Conservation (phyloP, 2,113 vertebrate species). For the Clinocottus analis region DNA sequence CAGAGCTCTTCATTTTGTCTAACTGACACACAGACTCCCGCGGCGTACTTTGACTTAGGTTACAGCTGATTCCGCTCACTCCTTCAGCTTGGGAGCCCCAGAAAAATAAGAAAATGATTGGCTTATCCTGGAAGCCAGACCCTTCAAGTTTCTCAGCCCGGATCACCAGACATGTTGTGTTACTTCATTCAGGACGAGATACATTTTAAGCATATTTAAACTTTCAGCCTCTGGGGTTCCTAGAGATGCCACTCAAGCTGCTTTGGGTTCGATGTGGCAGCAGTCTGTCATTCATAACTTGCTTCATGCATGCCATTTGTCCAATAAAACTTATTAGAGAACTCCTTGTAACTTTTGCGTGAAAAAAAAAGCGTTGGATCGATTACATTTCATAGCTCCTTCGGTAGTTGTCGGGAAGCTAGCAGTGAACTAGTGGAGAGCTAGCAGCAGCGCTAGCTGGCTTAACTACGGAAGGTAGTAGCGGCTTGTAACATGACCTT, state of each 20-base stretch:
- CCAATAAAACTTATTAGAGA: not conserved
- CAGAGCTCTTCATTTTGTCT: constrained; percentile 46
- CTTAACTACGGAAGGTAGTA: too few relatives aligned
- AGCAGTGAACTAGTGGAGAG: too few relatives aligned
- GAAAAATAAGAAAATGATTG: constrained; percentile 19
- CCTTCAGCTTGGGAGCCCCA: not conserved
- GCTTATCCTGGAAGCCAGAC: constrained; percentile 12
- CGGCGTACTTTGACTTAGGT: constrained; percentile 10
- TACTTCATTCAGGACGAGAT: constrained; percentile 2
- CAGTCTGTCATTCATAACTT: not conserved
- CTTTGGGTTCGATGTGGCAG: not conserved
- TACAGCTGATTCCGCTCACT: constrained; percentile 18
- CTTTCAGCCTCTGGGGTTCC: not conserved
- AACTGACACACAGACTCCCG: constrained; percentile 31
- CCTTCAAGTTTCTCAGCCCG: not conserved
- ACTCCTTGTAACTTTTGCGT: not conserved
- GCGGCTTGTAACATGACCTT: too few relatives aligned
- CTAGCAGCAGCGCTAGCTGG: too few relatives aligned
- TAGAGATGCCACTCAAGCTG: not conserved
- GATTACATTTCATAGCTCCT: not conserved
- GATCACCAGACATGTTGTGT: not conserved
- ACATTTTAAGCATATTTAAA: constrained; percentile 29
- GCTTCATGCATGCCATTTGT: not conserved
- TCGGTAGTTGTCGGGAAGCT: too few relatives aligned
- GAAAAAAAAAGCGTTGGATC: not conserved